Evolutionary conservation across 2,797 vertebrate genomes (phyloP).

Genomic region (Ataeniobius toweri): DNA sequence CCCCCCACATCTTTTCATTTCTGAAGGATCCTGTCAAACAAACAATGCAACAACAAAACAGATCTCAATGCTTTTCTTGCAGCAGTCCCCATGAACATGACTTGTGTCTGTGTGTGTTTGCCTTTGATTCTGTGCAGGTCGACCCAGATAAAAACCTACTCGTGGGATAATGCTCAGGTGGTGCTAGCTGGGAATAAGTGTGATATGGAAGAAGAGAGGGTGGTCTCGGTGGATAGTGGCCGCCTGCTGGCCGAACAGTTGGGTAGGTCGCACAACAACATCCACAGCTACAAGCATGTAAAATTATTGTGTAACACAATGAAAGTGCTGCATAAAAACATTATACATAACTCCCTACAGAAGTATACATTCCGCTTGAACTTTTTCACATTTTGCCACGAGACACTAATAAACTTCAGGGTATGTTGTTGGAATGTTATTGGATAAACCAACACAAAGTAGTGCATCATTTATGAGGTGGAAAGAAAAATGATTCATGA

Average conservation of each 20-base stretch:
- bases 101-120: conserved; percentile 15
- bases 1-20: conserved; percentile 1
- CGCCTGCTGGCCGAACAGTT: conserved; percentile 94
- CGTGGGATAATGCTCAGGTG: conserved; percentile 98
- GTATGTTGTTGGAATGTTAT: not conserved
- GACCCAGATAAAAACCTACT: conserved; percentile 98
- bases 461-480: not conserved
- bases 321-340: conserved; percentile 1
- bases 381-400: not conserved
- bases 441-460: not conserved
- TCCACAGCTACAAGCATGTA: not conserved
- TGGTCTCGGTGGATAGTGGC: conserved; percentile 91
- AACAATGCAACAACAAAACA: conserved; percentile 20
- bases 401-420: not conserved
- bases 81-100: conserved; percentile 7
- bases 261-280: conserved; percentile 80
- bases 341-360: not conserved
- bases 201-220: conserved; percentile 96
- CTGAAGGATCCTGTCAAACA: not conserved
- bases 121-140: conserved; percentile 81
- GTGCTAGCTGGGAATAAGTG: conserved; percentile 96
- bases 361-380: not conserved
- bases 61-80: not conserved
- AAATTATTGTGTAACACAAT: not conserved
- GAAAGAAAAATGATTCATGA: not conserved